phyloP scores from a whole-genome alignment of 1,140 invertebrate genomes.

The Pomacea maculata region DNA sequence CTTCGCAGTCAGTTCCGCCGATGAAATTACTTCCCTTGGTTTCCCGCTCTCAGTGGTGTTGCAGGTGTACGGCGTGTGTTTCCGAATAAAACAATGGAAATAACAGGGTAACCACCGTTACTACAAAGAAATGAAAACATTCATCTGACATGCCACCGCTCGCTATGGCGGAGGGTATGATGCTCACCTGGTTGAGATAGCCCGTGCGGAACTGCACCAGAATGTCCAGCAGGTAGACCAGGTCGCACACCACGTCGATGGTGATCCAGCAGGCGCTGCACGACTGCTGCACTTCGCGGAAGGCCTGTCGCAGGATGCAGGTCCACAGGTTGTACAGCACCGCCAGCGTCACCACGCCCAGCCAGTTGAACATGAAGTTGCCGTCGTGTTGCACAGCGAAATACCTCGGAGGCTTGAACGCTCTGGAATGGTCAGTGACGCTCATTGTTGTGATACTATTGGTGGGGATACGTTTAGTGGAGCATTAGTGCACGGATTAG shows the following conservation, averaged over 20 bases:
- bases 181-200: slow-evolving; percentile 82
- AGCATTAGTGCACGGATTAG: too few relatives aligned
- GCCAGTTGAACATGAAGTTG: slow-evolving; percentile 95
- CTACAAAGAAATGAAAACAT: too few relatives aligned
- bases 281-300: slow-evolving; percentile 82
- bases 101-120: too few relatives aligned
- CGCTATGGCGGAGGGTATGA: too few relatives aligned
- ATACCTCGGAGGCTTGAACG: slow-evolving; percentile 26
- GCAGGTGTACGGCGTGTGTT: too few relatives aligned
- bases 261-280: slow-evolving; percentile 78
- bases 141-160: too few relatives aligned
- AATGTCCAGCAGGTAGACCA: slow-evolving; percentile 88
- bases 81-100: too few relatives aligned
- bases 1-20: too few relatives aligned
- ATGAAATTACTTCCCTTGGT: too few relatives aligned
- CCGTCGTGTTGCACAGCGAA: slow-evolving; percentile 93
- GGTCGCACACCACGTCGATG: slow-evolving; percentile 84
- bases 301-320: slow-evolving; percentile 91
- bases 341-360: slow-evolving; percentile 86
- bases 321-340: slow-evolving; percentile 97
- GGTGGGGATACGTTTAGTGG: too few relatives aligned
- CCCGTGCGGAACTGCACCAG: slow-evolving; percentile 91
- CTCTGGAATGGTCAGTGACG: slow-evolving; percentile 63
- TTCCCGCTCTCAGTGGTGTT: too few relatives aligned
- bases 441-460: too few relatives aligned